Evolutionary conservation across 2,113 vertebrate species (phyloP).

Genomic region (Hippocampus abdominalis): DNA sequence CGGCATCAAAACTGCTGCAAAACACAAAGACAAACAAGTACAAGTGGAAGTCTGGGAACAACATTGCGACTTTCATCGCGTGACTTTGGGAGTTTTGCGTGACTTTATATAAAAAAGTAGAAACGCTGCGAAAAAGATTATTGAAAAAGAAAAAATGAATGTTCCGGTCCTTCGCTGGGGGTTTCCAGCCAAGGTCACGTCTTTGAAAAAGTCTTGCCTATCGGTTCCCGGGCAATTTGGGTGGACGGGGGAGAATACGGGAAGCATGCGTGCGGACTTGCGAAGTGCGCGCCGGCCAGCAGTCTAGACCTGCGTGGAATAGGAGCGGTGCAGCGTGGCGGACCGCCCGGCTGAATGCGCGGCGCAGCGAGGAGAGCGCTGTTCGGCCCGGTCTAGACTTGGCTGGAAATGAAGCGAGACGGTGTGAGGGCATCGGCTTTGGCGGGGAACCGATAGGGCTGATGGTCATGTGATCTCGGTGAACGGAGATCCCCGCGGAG

Average conservation of each 20-base stretch:
- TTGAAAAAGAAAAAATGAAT: constrained; percentile 10
- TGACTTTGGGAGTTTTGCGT: constrained; percentile 10
- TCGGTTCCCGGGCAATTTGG: constrained; percentile 65
- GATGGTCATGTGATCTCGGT: constrained; percentile 82
- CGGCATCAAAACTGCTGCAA: too few species aligned
- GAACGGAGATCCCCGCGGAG: constrained; percentile 72
- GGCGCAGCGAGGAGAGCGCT: constrained; percentile 54
- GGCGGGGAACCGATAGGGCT: constrained; percentile 78
- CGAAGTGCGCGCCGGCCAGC: not conserved
- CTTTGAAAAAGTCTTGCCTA: constrained; percentile 48
- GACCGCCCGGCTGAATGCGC: constrained; percentile 50
- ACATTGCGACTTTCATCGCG: not conserved
- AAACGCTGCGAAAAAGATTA: constrained; percentile 9
- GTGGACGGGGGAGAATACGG: constrained; percentile 16
- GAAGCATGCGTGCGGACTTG: not conserved
- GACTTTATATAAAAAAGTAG: constrained; percentile 36
- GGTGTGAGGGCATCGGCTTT: constrained; percentile 76
- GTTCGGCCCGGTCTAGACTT: constrained; percentile 73
- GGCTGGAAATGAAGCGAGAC: constrained; percentile 78
- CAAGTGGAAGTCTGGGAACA: not conserved
- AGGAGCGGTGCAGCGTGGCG: constrained; percentile 58
- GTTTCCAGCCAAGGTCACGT: constrained; percentile 43
- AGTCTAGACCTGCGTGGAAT: constrained; percentile 71
- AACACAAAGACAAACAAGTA: not conserved
- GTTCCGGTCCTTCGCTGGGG: not conserved